These are phyloP conservation scores for Diglossa cyanea DNA, from an alignment of 2,797 vertebrate species.

Conservation along the genomic window DNA sequence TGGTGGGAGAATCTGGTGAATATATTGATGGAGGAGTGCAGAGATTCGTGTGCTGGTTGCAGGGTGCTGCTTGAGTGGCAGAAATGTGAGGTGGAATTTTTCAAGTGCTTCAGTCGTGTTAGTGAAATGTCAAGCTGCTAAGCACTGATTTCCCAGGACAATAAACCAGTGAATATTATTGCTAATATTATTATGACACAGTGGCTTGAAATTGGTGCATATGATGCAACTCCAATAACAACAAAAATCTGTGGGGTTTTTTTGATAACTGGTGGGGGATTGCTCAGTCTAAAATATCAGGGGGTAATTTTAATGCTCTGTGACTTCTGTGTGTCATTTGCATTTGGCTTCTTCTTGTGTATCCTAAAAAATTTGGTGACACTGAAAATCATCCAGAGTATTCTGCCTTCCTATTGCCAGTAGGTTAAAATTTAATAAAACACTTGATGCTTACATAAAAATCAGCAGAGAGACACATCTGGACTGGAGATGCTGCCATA, in stretches of 20 bases:
- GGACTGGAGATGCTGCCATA: neutral
- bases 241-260: neutral
- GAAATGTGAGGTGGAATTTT: neutral
- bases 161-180: neutral
- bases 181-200: neutral
- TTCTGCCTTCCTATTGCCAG: neutral
- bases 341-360: neutral
- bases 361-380: neutral
- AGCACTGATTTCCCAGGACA: neutral
- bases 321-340: neutral
- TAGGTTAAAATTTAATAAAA: neutral
- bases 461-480: neutral
- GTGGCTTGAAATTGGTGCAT: neutral
- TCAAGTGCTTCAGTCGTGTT: neutral
- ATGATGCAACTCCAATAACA: neutral
- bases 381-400: neutral
- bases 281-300: neutral
- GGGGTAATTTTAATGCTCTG: neutral
- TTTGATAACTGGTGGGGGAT: neutral
- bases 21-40: neutral
- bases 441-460: neutral
- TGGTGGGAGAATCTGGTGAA: slow-evolving; percentile 34
- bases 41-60: neutral
- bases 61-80: neutral
- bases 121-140: neutral